Percentiles rank a stretch among this genome's conserved stretches.
These are phyloP conservation scores for Drosophila mercatorum DNA, from an alignment of 2,888 invertebrate genomes.

Conservation along the genomic window DNA sequence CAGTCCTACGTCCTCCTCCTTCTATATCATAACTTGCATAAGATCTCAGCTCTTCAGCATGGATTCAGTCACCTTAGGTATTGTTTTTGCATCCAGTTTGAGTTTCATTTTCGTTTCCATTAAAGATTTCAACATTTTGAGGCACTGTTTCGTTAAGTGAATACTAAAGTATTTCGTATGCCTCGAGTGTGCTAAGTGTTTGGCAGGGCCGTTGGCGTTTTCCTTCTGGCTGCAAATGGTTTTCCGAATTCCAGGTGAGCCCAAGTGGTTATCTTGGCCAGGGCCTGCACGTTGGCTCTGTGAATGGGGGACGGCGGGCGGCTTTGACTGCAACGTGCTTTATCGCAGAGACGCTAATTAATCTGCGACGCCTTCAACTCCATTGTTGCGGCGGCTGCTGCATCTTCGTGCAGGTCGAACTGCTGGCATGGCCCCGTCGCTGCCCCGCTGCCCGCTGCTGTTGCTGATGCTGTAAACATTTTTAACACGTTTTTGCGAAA, in stretches of 20 bases:
- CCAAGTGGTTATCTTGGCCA: constrained; percentile 30
- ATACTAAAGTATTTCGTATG: constrained; percentile 5
- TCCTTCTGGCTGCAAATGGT: constrained; percentile 10
- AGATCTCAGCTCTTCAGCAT: neutral
- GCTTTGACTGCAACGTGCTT: constrained; percentile 62
- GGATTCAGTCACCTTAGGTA: neutral
- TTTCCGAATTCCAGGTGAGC: constrained; percentile 23
- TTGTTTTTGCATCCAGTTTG: neutral
- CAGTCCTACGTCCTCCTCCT: neutral
- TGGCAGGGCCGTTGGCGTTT: constrained; percentile 7
- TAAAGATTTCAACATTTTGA: neutral
- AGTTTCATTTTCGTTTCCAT: neutral
- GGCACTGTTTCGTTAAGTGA: constrained; percentile 11
- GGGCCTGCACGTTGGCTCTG: constrained; percentile 5
- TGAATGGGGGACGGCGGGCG: constrained; percentile 14
- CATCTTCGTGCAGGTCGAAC: constrained; percentile 63
- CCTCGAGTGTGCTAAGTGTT: constrained; percentile 12
- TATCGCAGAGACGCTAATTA: constrained; percentile 74
- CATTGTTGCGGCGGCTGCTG: constrained; percentile 57
- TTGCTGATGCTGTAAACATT: constrained; percentile 47
- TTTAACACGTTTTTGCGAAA: constrained; percentile 67
- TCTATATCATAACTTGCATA: neutral
- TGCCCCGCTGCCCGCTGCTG: neutral
- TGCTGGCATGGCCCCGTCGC: constrained; percentile 32
- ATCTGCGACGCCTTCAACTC: constrained; percentile 66